A percentile compares a stretch with the other conserved stretches of the same genome.
These are phyloP conservation scores for Sprattus sprattus DNA, from an alignment of 2,113 vertebrate species.

Conservation along the genomic window DNA sequence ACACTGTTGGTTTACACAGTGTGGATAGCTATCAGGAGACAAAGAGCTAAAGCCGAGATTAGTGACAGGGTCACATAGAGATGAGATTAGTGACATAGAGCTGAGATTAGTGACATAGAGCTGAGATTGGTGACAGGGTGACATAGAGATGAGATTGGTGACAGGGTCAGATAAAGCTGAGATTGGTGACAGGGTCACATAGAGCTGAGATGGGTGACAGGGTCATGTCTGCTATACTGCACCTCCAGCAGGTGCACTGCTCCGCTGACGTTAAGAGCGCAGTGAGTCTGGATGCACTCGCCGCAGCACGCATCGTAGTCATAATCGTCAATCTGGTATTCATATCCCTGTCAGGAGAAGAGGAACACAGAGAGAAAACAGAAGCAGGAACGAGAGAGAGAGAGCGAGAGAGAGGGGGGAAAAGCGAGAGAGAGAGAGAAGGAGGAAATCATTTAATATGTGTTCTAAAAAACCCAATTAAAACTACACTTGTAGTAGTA, in stretches of 20 bases:
- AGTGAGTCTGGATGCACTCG: conserved; percentile 83
- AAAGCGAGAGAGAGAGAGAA: not conserved
- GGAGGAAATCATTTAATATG: not conserved
- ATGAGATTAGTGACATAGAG: too few species aligned
- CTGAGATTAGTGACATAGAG: too few species aligned
- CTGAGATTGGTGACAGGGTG: not conserved
- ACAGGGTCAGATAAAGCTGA: not conserved
- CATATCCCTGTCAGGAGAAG: conserved; percentile 61
- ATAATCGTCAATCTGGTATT: conserved; percentile 62
- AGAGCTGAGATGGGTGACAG: not conserved
- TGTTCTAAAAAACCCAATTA: not conserved
- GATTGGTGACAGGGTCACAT: not conserved
- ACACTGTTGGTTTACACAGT: not conserved
- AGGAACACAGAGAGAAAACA: not conserved
- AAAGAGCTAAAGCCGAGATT: too few species aligned
- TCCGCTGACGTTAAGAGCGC: conserved; percentile 58
- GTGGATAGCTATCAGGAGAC: not conserved
- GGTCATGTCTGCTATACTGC: too few species aligned
- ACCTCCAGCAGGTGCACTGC: conserved; percentile 68
- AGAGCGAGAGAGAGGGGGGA: not conserved
- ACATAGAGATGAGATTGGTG: not conserved
- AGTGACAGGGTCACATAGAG: too few species aligned
- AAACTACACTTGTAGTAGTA: not conserved
- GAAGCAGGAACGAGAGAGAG: not conserved
- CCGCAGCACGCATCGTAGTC: conserved; percentile 76